A percentile compares a stretch with the other conserved stretches of the same genome.
phyloP scores from a whole-genome alignment of 2,888 invertebrate species.

The Drosophila leonis region DNA sequence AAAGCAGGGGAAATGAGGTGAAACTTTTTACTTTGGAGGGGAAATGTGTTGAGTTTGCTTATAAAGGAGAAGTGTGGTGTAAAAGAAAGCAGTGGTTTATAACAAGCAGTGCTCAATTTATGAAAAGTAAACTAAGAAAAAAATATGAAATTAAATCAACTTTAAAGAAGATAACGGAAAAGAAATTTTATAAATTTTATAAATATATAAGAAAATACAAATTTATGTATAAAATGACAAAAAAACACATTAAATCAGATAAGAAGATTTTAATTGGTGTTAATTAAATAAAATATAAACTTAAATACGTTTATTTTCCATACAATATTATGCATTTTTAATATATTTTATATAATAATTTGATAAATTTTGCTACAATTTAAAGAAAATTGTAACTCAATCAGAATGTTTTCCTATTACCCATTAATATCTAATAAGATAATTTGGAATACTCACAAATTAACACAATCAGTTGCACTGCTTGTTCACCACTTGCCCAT shows the following conservation, averaged over 20 bases:
- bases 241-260: too few species aligned
- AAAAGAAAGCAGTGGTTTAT: background rate
- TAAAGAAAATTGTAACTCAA: background rate
- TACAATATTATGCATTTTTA: too few species aligned
- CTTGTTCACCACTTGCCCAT: constrained; percentile 16
- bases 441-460: background rate
- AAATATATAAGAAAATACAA: background rate
- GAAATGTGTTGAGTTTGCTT: background rate
- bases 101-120: background rate
- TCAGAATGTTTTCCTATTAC: background rate
- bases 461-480: constrained; percentile 9
- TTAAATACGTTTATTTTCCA: too few species aligned
- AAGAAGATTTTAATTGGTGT: too few species aligned
- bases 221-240: too few species aligned
- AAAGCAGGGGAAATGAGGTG: background rate
- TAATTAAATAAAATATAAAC: too few species aligned
- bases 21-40: background rate
- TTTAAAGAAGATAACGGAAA: background rate
- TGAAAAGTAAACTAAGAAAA: background rate
- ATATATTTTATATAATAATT: too few species aligned
- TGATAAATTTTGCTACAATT: background rate
- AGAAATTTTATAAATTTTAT: background rate
- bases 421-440: background rate
- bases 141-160: background rate
- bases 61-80: constrained; percentile 2